phyloP scores from a whole-genome alignment of 1,140 invertebrate species.

The Drosophila ohnishii region DNA sequence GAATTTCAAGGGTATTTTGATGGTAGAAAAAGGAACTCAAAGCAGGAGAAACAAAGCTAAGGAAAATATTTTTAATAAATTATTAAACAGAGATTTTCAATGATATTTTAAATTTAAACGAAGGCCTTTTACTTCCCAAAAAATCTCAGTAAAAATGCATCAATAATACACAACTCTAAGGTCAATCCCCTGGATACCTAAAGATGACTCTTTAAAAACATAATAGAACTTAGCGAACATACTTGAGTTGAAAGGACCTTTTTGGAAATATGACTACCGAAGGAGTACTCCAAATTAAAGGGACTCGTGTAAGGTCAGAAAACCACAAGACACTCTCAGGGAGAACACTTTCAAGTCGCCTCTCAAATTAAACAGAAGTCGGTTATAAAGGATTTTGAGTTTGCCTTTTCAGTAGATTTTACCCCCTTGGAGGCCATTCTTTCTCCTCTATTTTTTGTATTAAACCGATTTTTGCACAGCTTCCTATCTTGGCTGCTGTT shows the following conservation, averaged over 20 bases:
- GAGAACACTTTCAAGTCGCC: slow-evolving; percentile 27
- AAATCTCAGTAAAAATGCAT: not conserved
- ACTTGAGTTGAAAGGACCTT: not conserved
- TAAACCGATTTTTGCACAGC: slow-evolving; percentile 45
- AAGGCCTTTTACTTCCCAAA: not conserved
- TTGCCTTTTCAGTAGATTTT: slow-evolving; percentile 8
- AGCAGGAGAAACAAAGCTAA: not conserved
- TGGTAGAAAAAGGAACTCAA: not conserved
- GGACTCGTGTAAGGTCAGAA: slow-evolving; percentile 22
- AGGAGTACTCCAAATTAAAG: slow-evolving; percentile 4
- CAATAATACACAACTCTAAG: not conserved
- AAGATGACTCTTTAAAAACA: not conserved
- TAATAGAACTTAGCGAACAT: not conserved
- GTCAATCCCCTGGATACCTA: not conserved
- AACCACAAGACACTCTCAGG: slow-evolving; percentile 31
- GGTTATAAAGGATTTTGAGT: slow-evolving; percentile 23
- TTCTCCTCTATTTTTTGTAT: not conserved
- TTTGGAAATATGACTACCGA: slow-evolving; percentile 18
- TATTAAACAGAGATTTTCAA: not conserved
- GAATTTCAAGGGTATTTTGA: not conserved
- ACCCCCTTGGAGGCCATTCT: slow-evolving; percentile 29
- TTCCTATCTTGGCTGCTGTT: slow-evolving; percentile 45
- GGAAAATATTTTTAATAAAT: not conserved
- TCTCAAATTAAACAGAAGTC: slow-evolving; percentile 45
- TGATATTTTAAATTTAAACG: not conserved